Evolutionary conservation across 2,797 vertebrate species (phyloP).

Genomic region (Crypturellus tataupa): DNA sequence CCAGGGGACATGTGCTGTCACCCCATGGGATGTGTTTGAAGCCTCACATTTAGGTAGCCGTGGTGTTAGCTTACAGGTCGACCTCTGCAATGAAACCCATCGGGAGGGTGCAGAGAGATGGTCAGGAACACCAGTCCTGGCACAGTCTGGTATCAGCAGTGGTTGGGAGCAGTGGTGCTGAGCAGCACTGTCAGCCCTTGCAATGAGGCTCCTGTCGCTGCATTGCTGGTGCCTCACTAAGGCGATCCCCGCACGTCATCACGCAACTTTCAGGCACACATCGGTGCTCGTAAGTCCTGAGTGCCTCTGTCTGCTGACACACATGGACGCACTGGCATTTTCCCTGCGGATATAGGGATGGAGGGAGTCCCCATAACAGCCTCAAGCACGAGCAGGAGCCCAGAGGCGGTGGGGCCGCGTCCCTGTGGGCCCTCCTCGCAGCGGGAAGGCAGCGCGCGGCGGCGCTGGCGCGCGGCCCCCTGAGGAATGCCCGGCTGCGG

Average conservation of each 20-base stretch:
- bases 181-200: not conserved
- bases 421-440: not conserved
- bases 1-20: not conserved
- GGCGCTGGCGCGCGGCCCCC: not conserved
- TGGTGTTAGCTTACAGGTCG: not conserved
- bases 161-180: not conserved
- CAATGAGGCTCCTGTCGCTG: not conserved
- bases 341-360: not conserved
- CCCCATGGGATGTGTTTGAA: not conserved
- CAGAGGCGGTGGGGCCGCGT: not conserved
- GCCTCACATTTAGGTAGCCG: not conserved
- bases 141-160: not conserved
- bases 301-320: not conserved
- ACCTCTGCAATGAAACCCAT: fast-evolving
- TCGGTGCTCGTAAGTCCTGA: not conserved
- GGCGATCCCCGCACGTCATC: not conserved
- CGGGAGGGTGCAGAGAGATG: not conserved
- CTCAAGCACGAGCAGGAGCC: not conserved
- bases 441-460: not conserved
- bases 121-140: not conserved
- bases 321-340: fast-evolving
- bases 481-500: not conserved
- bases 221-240: fast-evolving
- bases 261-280: fast-evolving
- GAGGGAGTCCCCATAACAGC: not conserved